phyloP scores from a whole-genome alignment of 1,140 invertebrate species.

The Teleopsis dalmanni region DNA sequence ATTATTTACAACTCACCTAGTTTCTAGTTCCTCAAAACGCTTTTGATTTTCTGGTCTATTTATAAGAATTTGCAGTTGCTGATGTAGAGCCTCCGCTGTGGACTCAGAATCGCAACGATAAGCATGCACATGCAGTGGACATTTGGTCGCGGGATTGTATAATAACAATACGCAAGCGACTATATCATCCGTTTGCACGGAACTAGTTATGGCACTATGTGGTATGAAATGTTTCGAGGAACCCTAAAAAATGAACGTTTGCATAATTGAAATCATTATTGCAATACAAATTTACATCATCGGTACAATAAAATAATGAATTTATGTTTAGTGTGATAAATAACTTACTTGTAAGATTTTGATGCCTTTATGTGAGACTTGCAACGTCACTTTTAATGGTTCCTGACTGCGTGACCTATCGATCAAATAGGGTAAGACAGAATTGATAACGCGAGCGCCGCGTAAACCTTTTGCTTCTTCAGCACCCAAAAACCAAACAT shows the following conservation, averaged over 20 bases:
- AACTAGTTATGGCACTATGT: conserved; percentile 84
- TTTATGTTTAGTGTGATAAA: background rate
- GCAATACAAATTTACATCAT: too few relatives aligned
- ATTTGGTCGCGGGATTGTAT: conserved; percentile 85
- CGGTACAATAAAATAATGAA: background rate
- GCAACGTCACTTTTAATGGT: conserved; percentile 80
- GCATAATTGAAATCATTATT: background rate
- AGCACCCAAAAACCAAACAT: conserved; percentile 96
- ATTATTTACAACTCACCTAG: conserved; percentile 32
- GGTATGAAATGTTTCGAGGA: conserved; percentile 90
- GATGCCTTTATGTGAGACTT: conserved; percentile 87
- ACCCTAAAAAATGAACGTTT: conserved; percentile 39
- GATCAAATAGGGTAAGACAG: conserved; percentile 76
- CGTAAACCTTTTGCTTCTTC: conserved; percentile 86
- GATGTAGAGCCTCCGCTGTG: conserved; percentile 76
- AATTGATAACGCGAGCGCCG: conserved; percentile 69
- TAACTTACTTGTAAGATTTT: conserved; percentile 78
- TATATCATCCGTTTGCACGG: conserved; percentile 76
- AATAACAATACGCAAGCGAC: conserved; percentile 84
- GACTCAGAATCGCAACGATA: conserved; percentile 92
- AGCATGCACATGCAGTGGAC: conserved; percentile 83
- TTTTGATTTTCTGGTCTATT: conserved; percentile 80
- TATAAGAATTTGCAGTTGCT: conserved; percentile 74
- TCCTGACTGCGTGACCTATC: conserved; percentile 76
- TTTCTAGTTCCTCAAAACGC: conserved; percentile 73